Base-by-base conservation (phyloP, 1,140 invertebrate species). In the Caenorhabditis inopinata region DNA sequence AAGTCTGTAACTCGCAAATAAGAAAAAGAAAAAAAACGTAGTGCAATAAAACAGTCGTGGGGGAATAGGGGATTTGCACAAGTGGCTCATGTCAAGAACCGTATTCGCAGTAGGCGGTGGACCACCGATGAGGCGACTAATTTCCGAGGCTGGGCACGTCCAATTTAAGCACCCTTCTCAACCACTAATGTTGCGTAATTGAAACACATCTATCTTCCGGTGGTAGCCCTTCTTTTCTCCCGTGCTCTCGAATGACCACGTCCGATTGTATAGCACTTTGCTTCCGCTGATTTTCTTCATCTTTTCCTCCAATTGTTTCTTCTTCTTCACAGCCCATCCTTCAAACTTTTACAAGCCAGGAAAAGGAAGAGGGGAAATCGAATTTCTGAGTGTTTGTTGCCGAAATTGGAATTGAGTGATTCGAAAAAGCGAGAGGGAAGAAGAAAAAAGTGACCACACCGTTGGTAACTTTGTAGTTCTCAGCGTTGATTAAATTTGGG, bases 391-490 rank as follows among this genome's bases (percentile, higher is more conserved):
- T 68, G 58, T 79, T 53, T 75, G 78, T 32, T 47, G 35, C 73
- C 78, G 27, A 79, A 79, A 79, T 79, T 49, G 73, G 58, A 79
- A 68, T 51, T 42, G 25, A 68, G 58, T 32, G 62, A 78, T 49
- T 3, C 18, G 48, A 46, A 68, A 38, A 68, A 51, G 18, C 6
- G 38, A 68, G 77, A 35, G n/a, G 49, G 49, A 75, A 45, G 27
- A 32, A 45, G 38, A 23, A 75, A 49, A 75, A 53, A 78, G 76
- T 78, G 76, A 78, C 76, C 76, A 78, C 49, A 12, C 42, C 11
- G 9, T 11, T 47, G 38, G 18, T 47, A 32, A 75, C 45, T 68
- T 68, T 38, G 58, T 68, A 68, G 58, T 68, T 68, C 38, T 42
- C 32, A 9, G 27, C 38, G 11, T 68, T 68, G 58, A 68, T 68